A percentile compares a stretch with the other conserved stretches of the same genome.
Conservation (phyloP, 1,140 invertebrate genomes). For the Sarcophaga peregrina region DNA sequence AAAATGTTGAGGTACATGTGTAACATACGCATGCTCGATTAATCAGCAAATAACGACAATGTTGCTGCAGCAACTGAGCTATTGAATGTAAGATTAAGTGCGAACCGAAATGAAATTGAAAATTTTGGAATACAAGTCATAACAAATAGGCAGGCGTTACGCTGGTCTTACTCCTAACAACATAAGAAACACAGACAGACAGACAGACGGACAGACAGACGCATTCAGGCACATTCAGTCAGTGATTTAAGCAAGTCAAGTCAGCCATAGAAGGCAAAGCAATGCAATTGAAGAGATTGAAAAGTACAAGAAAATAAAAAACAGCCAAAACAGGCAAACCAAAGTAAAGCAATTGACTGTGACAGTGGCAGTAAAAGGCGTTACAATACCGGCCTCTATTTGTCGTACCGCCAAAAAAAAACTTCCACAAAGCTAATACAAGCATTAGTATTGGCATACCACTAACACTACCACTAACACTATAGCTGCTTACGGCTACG, state of each 20-base stretch:
- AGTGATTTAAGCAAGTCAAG: neutral
- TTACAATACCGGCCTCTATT: constrained; percentile 34
- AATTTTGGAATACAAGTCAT: neutral
- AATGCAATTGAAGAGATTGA: neutral
- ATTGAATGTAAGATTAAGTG: neutral
- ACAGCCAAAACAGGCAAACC: too few species aligned
- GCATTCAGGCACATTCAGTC: neutral
- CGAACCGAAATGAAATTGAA: too few species aligned
- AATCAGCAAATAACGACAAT: constrained; percentile 24
- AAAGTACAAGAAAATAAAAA: too few species aligned
- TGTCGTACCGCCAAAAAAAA: neutral
- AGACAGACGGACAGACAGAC: neutral
- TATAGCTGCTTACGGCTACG: neutral
- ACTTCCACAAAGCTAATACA: neutral
- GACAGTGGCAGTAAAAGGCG: constrained; percentile 38
- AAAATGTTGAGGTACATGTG: constrained; percentile 21
- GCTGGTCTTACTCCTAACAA: neutral
- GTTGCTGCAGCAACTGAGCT: neutral
- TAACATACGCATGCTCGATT: constrained; percentile 26
- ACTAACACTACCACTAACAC: neutral
- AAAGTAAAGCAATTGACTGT: constrained; percentile 35
- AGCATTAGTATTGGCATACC: too few species aligned
- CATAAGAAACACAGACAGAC: neutral
- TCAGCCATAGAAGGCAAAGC: neutral
- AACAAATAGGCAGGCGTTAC: neutral